Conservation (phyloP, 2,113 vertebrate genomes). For the Macrotis lagotis region DNA sequence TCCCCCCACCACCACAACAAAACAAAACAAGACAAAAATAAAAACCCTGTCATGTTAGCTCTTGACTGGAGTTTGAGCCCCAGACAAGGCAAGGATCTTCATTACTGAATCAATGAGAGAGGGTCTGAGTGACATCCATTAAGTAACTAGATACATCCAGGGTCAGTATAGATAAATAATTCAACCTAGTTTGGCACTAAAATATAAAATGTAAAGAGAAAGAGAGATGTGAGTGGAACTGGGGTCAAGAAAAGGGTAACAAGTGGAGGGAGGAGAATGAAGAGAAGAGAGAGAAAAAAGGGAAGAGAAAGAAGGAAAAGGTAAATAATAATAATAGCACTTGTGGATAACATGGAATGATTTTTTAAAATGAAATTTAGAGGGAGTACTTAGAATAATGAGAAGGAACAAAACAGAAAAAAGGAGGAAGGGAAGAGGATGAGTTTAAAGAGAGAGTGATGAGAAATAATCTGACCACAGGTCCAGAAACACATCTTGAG, state of each 20-base stretch:
- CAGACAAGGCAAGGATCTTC: constrained; percentile 30
- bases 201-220: background rate
- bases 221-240: background rate
- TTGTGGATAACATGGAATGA: background rate
- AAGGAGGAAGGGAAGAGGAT: background rate
- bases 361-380: background rate
- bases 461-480: background rate
- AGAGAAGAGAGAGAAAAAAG: background rate
- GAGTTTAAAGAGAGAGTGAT: background rate
- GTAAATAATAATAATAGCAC: background rate
- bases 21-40: constrained; percentile 18
- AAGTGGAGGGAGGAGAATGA: background rate
- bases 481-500: constrained; percentile 51
- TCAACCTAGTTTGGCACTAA: constrained; percentile 7
- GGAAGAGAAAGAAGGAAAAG: background rate
- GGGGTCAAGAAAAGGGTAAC: background rate
- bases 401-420: background rate
- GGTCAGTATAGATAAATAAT: constrained; percentile 17
- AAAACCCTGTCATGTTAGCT: background rate
- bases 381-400: background rate
- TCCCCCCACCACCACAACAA: constrained; percentile 9
- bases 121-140: constrained; percentile 2
- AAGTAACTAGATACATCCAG: background rate
- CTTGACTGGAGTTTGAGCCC: constrained; percentile 14
- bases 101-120: background rate